Evolutionary conservation across 2,797 vertebrate species (phyloP).

Genomic region (Pipistrellus pygmaeus): DNA sequence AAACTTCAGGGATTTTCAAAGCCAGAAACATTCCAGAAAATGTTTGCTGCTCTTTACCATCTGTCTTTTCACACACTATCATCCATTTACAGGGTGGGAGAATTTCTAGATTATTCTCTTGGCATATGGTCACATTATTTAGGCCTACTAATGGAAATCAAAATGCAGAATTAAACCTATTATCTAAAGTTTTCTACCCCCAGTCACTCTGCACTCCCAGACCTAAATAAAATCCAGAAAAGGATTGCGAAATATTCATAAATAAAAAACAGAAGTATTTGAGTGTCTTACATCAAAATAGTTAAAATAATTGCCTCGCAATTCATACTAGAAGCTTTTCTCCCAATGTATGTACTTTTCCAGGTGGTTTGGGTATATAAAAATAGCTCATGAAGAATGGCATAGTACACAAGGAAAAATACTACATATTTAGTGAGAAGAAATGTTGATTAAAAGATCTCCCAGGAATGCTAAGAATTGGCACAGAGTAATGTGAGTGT

Average conservation of each 20-base stretch:
- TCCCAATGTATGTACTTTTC: not conserved
- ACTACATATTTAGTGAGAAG: not conserved
- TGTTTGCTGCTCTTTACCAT: slow-evolving; percentile 41
- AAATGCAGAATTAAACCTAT: slow-evolving; percentile 44
- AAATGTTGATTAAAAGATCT: not conserved
- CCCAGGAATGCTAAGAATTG: slow-evolving; percentile 20
- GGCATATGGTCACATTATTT: slow-evolving; percentile 62
- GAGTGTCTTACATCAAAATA: slow-evolving; percentile 1
- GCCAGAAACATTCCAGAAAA: slow-evolving; percentile 48
- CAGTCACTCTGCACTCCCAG: not conserved
- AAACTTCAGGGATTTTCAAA: slow-evolving; percentile 49
- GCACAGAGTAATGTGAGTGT: not conserved
- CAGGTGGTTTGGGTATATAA: not conserved
- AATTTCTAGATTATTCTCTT: slow-evolving; percentile 30
- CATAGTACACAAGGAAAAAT: not conserved
- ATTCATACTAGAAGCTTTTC: slow-evolving; percentile 29
- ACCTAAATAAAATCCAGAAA: slow-evolving; percentile 10
- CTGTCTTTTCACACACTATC: slow-evolving; percentile 50
- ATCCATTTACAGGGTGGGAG: slow-evolving; percentile 8
- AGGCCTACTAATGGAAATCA: slow-evolving; percentile 52
- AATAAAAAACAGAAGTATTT: slow-evolving; percentile 32
- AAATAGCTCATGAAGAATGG: not conserved
- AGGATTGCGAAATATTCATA: not conserved
- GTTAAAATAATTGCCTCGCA: slow-evolving; percentile 8
- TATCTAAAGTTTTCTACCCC: slow-evolving; percentile 46